Evolutionary conservation across 2,888 invertebrate species (phyloP).

Genomic region (Megastigmus dorsalis): DNA sequence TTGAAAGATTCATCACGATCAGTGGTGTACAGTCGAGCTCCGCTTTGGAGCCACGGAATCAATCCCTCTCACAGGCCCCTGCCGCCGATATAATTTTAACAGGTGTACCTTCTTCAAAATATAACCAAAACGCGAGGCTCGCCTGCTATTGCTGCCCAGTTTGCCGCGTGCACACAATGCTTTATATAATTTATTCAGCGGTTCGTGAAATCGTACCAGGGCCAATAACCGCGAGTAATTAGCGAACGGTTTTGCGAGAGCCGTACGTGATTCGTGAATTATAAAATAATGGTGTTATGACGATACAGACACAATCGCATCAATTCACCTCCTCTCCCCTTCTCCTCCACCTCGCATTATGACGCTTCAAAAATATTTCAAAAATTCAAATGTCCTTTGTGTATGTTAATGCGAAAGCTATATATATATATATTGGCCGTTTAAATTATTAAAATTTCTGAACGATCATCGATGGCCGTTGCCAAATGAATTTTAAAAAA

Average conservation of each 20-base stretch:
- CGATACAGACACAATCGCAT: too few species aligned
- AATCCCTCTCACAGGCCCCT: constrained; percentile 4
- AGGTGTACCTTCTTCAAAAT: constrained; percentile 25
- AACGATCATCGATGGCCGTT: too few species aligned
- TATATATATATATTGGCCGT: too few species aligned
- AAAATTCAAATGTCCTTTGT: too few species aligned
- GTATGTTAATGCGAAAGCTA: too few species aligned
- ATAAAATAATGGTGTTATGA: constrained; percentile 7
- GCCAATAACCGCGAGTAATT: constrained; percentile 31
- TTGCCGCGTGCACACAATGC: constrained; percentile 2
- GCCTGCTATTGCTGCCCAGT: background rate
- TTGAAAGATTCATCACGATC: constrained; percentile 13
- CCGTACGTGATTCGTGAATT: constrained; percentile 27
- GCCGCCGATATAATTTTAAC: constrained; percentile 31
- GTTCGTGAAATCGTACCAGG: constrained; percentile 26
- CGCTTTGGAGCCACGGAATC: too few species aligned
- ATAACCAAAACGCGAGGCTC: too few species aligned
- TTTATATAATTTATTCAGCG: constrained; percentile 36
- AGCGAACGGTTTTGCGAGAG: constrained; percentile 23
- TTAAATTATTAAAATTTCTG: background rate
- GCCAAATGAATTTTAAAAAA: too few species aligned
- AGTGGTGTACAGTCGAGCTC: too few species aligned
- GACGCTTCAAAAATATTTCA: too few species aligned
- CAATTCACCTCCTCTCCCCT: too few species aligned
- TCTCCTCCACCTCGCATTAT: too few species aligned